Evolutionary conservation across 2,888 invertebrate species (phyloP).

Genomic region (Pelosia muscerda): DNA sequence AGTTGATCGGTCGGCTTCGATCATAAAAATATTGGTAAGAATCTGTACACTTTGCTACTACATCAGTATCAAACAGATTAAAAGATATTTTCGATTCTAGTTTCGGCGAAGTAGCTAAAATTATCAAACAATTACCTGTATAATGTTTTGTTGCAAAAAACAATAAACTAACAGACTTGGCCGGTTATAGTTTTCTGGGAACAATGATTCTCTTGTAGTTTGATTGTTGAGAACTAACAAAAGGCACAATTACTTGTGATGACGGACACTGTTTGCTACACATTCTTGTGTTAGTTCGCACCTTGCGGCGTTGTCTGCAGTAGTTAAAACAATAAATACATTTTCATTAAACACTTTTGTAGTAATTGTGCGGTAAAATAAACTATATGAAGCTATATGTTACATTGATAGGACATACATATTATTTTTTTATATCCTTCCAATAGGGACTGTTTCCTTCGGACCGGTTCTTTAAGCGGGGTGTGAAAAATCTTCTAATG

Average conservation of each 20-base stretch:
- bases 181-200: neutral
- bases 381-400: too few species aligned
- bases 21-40: too few species aligned
- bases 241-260: neutral
- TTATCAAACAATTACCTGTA: neutral
- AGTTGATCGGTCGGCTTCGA: too few species aligned
- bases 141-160: neutral
- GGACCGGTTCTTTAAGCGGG: too few species aligned
- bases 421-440: too few species aligned
- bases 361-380: neutral
- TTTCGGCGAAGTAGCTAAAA: too few species aligned
- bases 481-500: too few species aligned
- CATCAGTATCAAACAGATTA: too few species aligned
- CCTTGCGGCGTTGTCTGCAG: constrained; percentile 4
- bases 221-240: neutral
- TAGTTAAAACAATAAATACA: neutral
- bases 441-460: too few species aligned
- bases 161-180: neutral
- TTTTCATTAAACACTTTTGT: neutral
- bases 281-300: constrained; percentile 8
- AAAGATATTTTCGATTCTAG: too few species aligned
- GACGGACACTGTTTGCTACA: constrained; percentile 1
- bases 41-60: too few species aligned
- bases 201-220: neutral
- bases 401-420: neutral